These are phyloP conservation scores for Bombycilla garrulus DNA, from an alignment of 2,113 vertebrate species.

Conservation along the genomic window DNA sequence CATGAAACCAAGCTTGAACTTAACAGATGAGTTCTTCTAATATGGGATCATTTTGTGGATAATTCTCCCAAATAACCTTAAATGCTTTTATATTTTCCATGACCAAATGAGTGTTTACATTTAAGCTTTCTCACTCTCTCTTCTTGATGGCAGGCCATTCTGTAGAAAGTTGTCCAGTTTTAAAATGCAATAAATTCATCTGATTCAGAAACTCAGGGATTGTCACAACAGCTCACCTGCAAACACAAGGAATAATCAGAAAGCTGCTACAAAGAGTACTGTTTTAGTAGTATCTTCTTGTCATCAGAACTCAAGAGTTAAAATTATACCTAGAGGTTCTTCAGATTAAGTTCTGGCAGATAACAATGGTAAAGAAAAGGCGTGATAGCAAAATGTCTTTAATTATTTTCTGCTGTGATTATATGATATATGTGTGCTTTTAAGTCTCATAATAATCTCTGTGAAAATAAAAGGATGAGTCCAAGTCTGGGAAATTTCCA, in stretches of 20 bases:
- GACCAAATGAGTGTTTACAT: background rate
- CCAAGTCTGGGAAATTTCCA: slow-evolving; percentile 5
- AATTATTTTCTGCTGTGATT: background rate
- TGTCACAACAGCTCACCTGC: background rate
- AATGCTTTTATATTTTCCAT: background rate
- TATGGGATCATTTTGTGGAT: background rate
- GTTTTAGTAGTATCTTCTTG: background rate
- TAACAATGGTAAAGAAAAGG: background rate
- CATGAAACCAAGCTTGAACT: background rate
- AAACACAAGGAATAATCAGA: background rate
- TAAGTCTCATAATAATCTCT: background rate
- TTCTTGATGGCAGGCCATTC: background rate
- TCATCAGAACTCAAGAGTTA: background rate
- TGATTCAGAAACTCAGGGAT: background rate
- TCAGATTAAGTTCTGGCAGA: background rate
- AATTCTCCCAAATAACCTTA: background rate
- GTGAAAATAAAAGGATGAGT: background rate
- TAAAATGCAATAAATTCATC: background rate
- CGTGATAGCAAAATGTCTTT: background rate
- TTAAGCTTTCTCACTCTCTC: background rate
- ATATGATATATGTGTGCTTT: background rate
- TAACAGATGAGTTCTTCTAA: background rate
- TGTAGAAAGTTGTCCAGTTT: background rate
- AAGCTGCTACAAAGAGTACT: background rate
- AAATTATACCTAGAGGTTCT: background rate